Conservation (phyloP, 35 echinoderm and acorn worm species). For the Diadema setosum region DNA sequence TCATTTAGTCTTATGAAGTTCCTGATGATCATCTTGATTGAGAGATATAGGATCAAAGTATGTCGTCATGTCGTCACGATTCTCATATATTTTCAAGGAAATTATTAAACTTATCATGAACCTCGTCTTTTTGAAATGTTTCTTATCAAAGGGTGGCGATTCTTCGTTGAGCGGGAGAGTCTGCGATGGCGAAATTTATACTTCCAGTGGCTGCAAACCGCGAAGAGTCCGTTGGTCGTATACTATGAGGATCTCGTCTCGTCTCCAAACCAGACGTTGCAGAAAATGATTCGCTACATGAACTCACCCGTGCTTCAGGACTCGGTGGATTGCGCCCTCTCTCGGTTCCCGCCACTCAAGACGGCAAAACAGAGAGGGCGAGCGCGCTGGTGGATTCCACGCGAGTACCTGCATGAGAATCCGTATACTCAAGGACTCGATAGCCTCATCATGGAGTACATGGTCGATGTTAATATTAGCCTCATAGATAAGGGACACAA, state of each 20-base stretch:
- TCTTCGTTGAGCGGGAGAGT: background rate
- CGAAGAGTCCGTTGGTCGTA: conserved; percentile 16
- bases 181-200: conserved; percentile 19
- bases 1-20: too few relatives aligned
- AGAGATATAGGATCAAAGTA: too few relatives aligned
- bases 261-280: background rate
- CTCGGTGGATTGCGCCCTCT: background rate
- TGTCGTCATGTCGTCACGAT: too few relatives aligned
- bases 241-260: background rate
- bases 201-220: background rate
- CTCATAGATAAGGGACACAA: background rate
- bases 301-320: conserved; percentile 10
- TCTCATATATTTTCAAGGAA: background rate
- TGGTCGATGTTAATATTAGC: background rate
- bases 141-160: background rate
- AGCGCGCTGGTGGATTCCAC: background rate
- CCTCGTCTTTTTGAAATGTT: background rate
- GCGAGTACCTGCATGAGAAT: background rate
- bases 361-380: background rate
- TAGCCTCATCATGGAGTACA: background rate
- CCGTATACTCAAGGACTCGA: background rate
- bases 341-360: background rate
- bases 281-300: conserved; percentile 6
- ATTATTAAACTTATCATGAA: too few relatives aligned
- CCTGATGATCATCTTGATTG: too few relatives aligned